phyloP scores from a whole-genome alignment of 2,113 vertebrate genomes.

The Clarias macrocephalus region DNA sequence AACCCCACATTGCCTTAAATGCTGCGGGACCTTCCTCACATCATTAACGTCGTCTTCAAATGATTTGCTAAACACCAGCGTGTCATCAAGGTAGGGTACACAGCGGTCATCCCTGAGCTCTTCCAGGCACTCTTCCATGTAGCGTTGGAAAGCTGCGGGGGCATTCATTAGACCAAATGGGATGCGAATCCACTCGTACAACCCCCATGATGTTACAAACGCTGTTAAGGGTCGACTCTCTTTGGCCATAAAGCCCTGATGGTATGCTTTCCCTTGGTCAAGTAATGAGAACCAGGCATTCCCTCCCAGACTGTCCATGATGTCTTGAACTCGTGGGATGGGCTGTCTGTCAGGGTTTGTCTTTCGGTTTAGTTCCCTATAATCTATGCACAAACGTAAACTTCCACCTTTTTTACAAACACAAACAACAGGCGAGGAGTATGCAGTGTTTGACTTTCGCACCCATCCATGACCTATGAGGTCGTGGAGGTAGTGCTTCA shows the following conservation, averaged over 20 bases:
- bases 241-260: not conserved
- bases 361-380: not conserved
- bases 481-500: not conserved
- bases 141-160: no score
- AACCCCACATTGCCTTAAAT: no score
- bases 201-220: not conserved
- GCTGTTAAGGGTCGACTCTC: not conserved
- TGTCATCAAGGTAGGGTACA: no score
- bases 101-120: no score
- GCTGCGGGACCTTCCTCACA: no score
- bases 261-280: conserved; percentile 9
- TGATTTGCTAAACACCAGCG: no score
- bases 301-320: not conserved
- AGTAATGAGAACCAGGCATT: not conserved
- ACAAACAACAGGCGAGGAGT: no score
- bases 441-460: no score
- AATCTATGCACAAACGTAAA: no score
- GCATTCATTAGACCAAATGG: not conserved
- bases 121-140: no score
- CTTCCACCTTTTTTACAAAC: no score
- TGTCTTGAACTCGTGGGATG: not conserved
- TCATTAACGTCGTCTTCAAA: no score
- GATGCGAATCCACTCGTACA: not conserved
- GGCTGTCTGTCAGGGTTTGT: not conserved
- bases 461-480: not conserved